phyloP scores from a whole-genome alignment of 1,140 invertebrate genomes.

The Pseudomyrmex sp. region DNA sequence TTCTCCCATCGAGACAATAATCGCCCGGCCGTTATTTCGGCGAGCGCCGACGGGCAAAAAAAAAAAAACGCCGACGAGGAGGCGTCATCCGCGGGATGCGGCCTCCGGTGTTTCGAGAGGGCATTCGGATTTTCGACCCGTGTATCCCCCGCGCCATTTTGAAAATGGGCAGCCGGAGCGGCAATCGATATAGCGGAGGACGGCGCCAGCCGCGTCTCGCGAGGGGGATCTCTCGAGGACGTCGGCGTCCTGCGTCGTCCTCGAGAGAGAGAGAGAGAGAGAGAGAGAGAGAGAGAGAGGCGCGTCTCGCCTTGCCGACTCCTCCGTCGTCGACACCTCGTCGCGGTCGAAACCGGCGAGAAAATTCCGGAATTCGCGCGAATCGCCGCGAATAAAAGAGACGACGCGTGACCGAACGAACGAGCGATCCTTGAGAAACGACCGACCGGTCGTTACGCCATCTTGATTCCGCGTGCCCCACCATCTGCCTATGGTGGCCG shows the following conservation, averaged over 20 bases:
- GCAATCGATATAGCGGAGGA: constrained; percentile 79
- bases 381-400: background rate
- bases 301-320: constrained; percentile 18
- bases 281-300: background rate
- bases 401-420: no score
- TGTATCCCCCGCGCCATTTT: constrained; percentile 81
- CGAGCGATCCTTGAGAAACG: constrained; percentile 55
- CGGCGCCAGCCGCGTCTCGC: constrained; percentile 61
- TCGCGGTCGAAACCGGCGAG: background rate
- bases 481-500: constrained; percentile 48
- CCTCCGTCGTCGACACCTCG: background rate
- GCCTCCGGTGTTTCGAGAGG: background rate
- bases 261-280: background rate
- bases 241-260: background rate
- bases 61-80: no score
- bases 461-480: constrained; percentile 72
- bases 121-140: constrained; percentile 62
- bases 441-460: constrained; percentile 72
- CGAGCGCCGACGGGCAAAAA: no score
- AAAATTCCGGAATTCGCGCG: background rate
- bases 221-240: constrained; percentile 37
- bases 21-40: no score
- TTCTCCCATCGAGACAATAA: no score
- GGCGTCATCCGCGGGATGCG: background rate
- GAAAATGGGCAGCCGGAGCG: constrained; percentile 78